Evolutionary conservation across 2,888 invertebrate genomes (phyloP).

Genomic region (Embidobia sp.): DNA sequence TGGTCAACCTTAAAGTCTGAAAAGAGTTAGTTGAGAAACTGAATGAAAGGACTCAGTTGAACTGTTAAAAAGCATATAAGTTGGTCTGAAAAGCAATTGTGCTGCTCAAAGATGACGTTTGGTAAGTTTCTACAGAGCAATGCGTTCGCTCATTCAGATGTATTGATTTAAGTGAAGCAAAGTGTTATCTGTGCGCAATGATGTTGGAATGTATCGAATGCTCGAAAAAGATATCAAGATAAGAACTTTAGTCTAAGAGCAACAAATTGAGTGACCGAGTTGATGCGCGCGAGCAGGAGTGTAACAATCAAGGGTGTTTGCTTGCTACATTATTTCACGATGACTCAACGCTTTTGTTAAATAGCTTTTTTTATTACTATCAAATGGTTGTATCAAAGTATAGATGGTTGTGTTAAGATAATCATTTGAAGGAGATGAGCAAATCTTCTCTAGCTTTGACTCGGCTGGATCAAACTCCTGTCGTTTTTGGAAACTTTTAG

Average conservation of each 20-base stretch:
- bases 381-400: background rate
- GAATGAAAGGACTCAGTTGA: too few species aligned
- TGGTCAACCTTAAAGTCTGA: too few species aligned
- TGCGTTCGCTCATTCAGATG: slow-evolving; percentile 34
- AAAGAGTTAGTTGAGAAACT: too few species aligned
- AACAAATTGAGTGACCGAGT: slow-evolving; percentile 35
- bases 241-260: slow-evolving; percentile 42
- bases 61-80: too few species aligned
- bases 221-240: slow-evolving; percentile 53
- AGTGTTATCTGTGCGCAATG: slow-evolving; percentile 32
- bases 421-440: background rate
- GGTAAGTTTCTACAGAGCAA: slow-evolving; percentile 9
- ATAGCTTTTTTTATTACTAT: background rate
- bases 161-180: slow-evolving; percentile 39
- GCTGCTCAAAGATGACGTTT: slow-evolving; percentile 14
- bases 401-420: too few species aligned
- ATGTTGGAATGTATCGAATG: slow-evolving; percentile 34
- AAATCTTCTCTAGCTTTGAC: too few species aligned
- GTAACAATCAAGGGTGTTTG: slow-evolving; percentile 34
- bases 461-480: too few species aligned
- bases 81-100: too few species aligned
- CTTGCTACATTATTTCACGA: slow-evolving; percentile 22
- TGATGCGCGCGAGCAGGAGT: slow-evolving; percentile 25
- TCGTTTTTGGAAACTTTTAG: too few species aligned
- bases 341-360: slow-evolving; percentile 36